These are phyloP conservation scores for Etheostoma spectabile DNA, from an alignment of 2,113 vertebrate species.

Conservation along the genomic window DNA sequence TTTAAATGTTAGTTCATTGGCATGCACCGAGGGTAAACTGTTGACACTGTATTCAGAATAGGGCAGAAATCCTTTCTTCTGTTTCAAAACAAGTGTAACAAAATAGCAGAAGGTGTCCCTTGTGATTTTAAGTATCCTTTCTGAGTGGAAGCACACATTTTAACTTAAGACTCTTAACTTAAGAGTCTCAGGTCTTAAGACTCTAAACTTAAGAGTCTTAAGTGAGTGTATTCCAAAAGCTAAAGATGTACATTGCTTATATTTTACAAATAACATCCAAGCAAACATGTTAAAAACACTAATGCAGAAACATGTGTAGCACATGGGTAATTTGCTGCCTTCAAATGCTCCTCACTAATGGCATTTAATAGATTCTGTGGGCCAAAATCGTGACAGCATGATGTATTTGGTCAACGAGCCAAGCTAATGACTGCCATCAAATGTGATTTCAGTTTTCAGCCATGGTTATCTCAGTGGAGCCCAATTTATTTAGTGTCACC, in stretches of 20 bases:
- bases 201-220: too few species aligned
- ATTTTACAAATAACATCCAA: constrained; percentile 51
- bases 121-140: constrained; percentile 6
- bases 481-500: constrained; percentile 84
- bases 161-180: too few species aligned
- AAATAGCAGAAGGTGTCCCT: background rate
- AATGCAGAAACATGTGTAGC: constrained; percentile 57
- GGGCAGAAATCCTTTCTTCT: background rate
- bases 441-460: constrained; percentile 81
- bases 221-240: background rate
- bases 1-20: constrained; percentile 46
- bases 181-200: too few species aligned
- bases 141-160: too few species aligned
- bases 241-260: constrained; percentile 10
- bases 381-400: constrained; percentile 79
- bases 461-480: constrained; percentile 74
- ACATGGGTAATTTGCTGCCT: constrained; percentile 72
- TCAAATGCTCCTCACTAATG: constrained; percentile 73
- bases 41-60: constrained; percentile 10
- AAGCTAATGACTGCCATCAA: constrained; percentile 85
- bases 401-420: constrained; percentile 80
- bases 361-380: constrained; percentile 79
- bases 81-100: constrained; percentile 4
- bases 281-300: constrained; percentile 61
- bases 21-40: constrained; percentile 14